Evolutionary conservation across 2,113 vertebrate genomes (phyloP), one percentile per base, ranked within the genome.

Genomic region (Elaphurus davidianus): DNA sequence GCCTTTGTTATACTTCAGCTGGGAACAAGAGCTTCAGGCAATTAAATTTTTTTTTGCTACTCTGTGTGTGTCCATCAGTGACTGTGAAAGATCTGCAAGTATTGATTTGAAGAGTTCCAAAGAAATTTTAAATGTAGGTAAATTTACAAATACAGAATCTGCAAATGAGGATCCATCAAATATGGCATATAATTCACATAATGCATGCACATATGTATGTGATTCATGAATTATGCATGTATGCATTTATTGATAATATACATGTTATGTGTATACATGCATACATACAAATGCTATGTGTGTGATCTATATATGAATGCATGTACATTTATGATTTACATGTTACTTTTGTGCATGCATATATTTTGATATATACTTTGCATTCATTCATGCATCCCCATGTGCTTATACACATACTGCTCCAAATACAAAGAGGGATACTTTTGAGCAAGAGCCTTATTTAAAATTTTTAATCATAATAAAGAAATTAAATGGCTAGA

Each of bases 131-230:
- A 30, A 50, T 55, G 47, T 71, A 33, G 50, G 19, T 62, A 86
- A 62, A 64, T 79, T 79, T 7, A 81, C n/a, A 95, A 84, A 92
- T 50, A 96, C 19, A 97, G 88, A 97, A 60, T 91, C 45, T 30
- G 3, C 45, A 87, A 92, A 67, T 88, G 47, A 92, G 33, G 36
- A 40, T 33, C 16, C 6, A 87, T 9, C 93, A 40, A 84, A 47
- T 55, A 62, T 17, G 50, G 21, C 43, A 40, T 64, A 6, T 81
- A 64, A 25, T 90, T 83, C 7, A 82, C 54, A 54, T 43, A 82
- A 50, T 6, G 11, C 28, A 25, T 45, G 28, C 27, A 74, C 55
- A n/a, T 71, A 27, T 54, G 36, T 91, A 3, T 94, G 76, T 93
- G 30, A 57, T 45, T 67, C 5, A 19, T 59, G 13, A 33, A 79